These are phyloP conservation scores for Ericerus pela DNA, from an alignment of 1,140 invertebrate genomes.

Conservation along the genomic window DNA sequence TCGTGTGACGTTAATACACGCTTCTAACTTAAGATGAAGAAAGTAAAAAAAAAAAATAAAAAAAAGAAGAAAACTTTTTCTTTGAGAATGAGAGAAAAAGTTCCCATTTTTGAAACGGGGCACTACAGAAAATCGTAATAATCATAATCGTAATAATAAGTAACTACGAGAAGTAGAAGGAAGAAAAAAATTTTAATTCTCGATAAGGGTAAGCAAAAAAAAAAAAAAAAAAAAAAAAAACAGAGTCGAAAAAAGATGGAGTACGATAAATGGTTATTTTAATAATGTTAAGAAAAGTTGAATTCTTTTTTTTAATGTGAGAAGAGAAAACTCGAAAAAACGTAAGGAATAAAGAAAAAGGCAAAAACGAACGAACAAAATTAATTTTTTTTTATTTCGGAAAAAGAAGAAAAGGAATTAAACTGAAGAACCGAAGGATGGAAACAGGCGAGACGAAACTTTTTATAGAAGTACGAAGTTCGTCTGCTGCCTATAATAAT, in stretches of 20 bases:
- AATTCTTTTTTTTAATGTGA: conserved; percentile 2
- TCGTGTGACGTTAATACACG: conserved; percentile 8
- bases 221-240: background rate
- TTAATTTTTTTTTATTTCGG: background rate
- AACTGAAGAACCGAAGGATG: too few relatives aligned
- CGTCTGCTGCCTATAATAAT: too few relatives aligned
- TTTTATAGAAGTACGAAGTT: too few relatives aligned
- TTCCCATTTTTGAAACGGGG: too few relatives aligned
- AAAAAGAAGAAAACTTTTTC: conserved; percentile 2
- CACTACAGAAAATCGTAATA: too few relatives aligned
- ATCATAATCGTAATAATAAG: conserved; percentile 8
- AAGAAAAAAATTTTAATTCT: conserved; percentile 6
- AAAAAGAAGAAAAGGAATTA: too few relatives aligned
- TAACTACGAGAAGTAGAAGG: background rate
- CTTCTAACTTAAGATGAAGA: background rate
- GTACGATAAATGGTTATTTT: background rate
- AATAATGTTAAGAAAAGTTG: conserved; percentile 10
- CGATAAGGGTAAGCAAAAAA: conserved; percentile 2
- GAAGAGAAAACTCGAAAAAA: too few relatives aligned
- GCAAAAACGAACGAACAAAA: background rate
- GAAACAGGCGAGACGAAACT: too few relatives aligned
- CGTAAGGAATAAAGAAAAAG: background rate
- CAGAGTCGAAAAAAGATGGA: too few relatives aligned
- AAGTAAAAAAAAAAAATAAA: too few relatives aligned
- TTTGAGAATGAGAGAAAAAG: too few relatives aligned